Conservation (phyloP, 2,888 invertebrate species). For the Oegoconia quadripuncta region DNA sequence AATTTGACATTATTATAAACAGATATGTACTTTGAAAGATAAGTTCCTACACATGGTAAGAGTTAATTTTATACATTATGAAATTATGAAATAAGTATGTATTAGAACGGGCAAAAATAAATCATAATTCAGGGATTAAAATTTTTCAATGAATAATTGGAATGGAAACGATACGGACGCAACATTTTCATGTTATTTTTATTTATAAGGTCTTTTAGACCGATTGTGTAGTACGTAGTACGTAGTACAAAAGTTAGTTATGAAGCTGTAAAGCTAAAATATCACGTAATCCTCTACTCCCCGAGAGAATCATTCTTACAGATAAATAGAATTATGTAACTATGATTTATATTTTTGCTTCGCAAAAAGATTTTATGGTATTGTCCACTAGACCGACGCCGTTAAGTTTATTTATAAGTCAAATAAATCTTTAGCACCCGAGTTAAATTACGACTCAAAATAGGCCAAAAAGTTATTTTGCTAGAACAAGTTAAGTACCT, state of each 20-base stretch:
- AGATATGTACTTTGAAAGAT: conserved; percentile 68
- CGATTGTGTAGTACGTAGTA: too few species aligned
- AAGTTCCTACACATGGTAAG: conserved; percentile 18
- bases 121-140: too few species aligned
- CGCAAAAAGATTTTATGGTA: conserved; percentile 63
- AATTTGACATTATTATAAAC: conserved; percentile 56
- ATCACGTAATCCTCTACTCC: conserved; percentile 65
- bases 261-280: conserved; percentile 76
- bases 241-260: conserved; percentile 48
- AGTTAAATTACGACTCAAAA: conserved; percentile 27
- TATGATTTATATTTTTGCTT: conserved; percentile 49
- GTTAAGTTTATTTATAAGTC: conserved; percentile 23
- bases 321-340: conserved; percentile 44
- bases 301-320: conserved; percentile 57
- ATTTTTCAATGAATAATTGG: too few species aligned
- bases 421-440: conserved; percentile 37
- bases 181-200: conserved; percentile 30
- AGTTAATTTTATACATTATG: background rate
- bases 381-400: conserved; percentile 58
- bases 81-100: background rate
- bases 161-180: conserved; percentile 30
- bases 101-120: too few species aligned
- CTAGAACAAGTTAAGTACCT: background rate
- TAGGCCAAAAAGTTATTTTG: background rate
- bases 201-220: conserved; percentile 64